Evolutionary conservation across 2,888 invertebrate genomes (phyloP).

Genomic region (Subacronicta megacephala): DNA sequence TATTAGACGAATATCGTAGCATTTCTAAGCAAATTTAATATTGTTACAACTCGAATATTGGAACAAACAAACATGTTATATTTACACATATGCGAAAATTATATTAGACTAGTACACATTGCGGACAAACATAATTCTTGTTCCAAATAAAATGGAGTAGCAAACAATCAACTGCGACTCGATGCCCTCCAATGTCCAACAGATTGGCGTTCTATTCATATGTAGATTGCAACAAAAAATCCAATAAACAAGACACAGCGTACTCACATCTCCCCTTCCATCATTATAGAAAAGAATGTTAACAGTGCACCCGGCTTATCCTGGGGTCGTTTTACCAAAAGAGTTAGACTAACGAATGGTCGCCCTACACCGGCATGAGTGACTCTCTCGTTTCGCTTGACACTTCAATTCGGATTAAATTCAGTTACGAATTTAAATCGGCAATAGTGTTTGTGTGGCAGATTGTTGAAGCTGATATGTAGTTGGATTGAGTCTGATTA

Average conservation of each 20-base stretch:
- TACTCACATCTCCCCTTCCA: conserved; percentile 80
- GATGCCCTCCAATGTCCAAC: conserved; percentile 75
- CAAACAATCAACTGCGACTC: conserved; percentile 72
- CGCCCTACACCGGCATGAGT: conserved; percentile 72
- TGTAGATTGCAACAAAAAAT: conserved; percentile 89
- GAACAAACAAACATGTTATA: conserved; percentile 34
- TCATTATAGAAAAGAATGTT: conserved; percentile 90
- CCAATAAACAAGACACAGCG: conserved; percentile 88
- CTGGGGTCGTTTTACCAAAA: conserved; percentile 88
- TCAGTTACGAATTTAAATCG: conserved; percentile 76
- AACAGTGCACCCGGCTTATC: conserved; percentile 86
- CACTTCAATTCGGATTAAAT: conserved; percentile 86
- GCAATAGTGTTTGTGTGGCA: conserved; percentile 52
- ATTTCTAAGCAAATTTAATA: conserved; percentile 26
- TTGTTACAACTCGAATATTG: conserved; percentile 17
- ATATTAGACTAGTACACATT: conserved; percentile 45
- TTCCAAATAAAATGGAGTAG: conserved; percentile 64
- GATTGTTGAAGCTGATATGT: conserved; percentile 49
- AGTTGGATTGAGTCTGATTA: conserved; percentile 30
- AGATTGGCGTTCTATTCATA: conserved; percentile 88
- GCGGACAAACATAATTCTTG: conserved; percentile 51
- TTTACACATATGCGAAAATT: conserved; percentile 56
- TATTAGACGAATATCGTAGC: background rate
- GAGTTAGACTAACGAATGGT: conserved; percentile 88
- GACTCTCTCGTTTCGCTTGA: conserved; percentile 82